A percentile compares a stretch with the other conserved stretches of the same genome.
Conservation (phyloP, 2,797 vertebrate genomes). For the Bucorvus abyssinicus region DNA sequence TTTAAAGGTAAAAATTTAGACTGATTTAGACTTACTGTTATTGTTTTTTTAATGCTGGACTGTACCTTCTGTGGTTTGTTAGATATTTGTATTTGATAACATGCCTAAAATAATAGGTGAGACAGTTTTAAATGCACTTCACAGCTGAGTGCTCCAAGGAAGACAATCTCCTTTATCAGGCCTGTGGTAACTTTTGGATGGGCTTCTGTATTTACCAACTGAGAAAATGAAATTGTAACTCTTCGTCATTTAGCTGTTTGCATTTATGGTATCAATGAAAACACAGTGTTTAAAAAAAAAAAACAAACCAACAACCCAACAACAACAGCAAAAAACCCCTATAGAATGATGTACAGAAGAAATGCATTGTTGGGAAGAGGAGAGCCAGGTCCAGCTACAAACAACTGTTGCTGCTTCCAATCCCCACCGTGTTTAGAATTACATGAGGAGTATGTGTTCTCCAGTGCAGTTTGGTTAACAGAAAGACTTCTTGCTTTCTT, state of each 20-base stretch:
- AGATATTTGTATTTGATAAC: background rate
- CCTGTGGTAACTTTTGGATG: background rate
- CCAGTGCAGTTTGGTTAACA: background rate
- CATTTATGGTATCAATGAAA: background rate
- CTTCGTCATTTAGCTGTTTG: background rate
- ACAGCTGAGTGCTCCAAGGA: background rate
- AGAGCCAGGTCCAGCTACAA: background rate
- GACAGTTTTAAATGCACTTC: background rate
- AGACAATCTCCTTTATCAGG: background rate
- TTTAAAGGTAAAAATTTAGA: slow-evolving; percentile 84
- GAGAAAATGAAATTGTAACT: background rate
- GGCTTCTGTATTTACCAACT: background rate
- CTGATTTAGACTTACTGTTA: background rate
- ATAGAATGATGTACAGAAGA: background rate
- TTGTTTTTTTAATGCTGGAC: background rate
- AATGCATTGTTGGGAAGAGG: background rate
- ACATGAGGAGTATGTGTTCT: background rate
- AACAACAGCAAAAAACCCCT: too few relatives aligned
- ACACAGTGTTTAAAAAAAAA: background rate
- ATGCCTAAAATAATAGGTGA: background rate
- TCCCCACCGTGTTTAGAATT: background rate
- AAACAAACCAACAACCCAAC: background rate
- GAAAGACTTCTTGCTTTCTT: background rate
- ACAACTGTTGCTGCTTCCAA: background rate
- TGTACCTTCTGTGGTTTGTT: background rate